Conservation (phyloP, 1,140 invertebrate species). For the Latrodectus geometricus region DNA sequence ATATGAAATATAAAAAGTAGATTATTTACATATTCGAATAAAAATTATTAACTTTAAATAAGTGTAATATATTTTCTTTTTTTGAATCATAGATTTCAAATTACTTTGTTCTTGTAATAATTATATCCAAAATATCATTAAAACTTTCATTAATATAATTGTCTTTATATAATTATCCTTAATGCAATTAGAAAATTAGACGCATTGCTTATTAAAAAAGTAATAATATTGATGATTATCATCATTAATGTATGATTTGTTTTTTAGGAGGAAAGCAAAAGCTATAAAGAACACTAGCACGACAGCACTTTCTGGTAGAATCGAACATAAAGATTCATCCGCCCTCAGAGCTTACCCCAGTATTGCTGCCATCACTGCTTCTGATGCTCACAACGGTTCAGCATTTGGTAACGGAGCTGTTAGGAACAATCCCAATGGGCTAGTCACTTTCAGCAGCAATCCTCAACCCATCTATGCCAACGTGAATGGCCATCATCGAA, state of each 20-base stretch:
- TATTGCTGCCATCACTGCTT: conserved; percentile 24
- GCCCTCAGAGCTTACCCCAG: conserved; percentile 36
- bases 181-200: too few relatives aligned
- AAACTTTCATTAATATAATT: too few relatives aligned
- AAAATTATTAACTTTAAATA: too few relatives aligned
- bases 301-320: not conserved
- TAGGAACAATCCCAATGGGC: conserved; percentile 63
- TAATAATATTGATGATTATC: too few relatives aligned
- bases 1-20: too few relatives aligned
- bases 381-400: conserved; percentile 3
- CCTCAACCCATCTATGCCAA: conserved; percentile 63
- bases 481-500: conserved; percentile 12
- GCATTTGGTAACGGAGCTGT: conserved; percentile 40
- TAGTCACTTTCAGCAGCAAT: conserved; percentile 64
- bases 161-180: too few relatives aligned
- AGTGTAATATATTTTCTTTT: not conserved
- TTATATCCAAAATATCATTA: too few relatives aligned
- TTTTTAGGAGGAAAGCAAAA: conserved; percentile 50
- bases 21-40: too few relatives aligned
- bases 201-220: too few relatives aligned
- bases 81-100: not conserved
- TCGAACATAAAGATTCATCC: conserved; percentile 45
- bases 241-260: not conserved
- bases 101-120: not conserved
- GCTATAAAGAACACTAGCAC: conserved; percentile 38